phyloP scores from a whole-genome alignment of 2,888 invertebrate genomes.

The Apodemia zela region DNA sequence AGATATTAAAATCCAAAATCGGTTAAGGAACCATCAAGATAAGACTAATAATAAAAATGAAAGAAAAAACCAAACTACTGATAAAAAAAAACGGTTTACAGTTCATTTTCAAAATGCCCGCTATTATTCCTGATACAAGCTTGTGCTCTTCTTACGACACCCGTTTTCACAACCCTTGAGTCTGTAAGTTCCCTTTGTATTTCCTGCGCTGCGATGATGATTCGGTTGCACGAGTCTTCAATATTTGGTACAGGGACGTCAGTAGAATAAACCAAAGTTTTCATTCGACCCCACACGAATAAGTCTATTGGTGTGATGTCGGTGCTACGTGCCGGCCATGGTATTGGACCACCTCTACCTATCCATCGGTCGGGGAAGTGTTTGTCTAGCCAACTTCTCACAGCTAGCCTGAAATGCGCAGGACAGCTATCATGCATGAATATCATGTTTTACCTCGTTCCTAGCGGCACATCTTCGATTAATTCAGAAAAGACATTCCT shows the following conservation, averaged over 20 bases:
- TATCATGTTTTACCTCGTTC: constrained; percentile 20
- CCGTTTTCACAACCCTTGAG: no score
- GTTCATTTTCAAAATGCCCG: no score
- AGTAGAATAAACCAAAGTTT: constrained; percentile 5
- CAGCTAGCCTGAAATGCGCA: constrained; percentile 6
- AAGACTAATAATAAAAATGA: no score
- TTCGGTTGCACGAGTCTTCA: constrained; percentile 27
- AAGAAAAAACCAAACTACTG: no score
- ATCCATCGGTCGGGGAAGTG: constrained; percentile 14
- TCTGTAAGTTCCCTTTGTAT: no score
- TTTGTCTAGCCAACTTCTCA: constrained; percentile 15
- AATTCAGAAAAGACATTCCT: constrained; percentile 9
- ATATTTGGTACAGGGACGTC: constrained; percentile 17
- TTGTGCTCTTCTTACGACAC: no score
- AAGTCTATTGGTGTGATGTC: constrained; percentile 19
- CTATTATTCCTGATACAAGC: no score
- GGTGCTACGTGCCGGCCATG: constrained; percentile 14
- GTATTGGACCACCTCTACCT: background rate
- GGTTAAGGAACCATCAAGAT: no score
- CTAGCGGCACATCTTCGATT: constrained; percentile 19
- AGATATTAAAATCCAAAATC: no score
- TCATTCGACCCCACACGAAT: constrained; percentile 19
- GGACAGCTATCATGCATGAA: constrained; percentile 21
- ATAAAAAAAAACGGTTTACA: no score
- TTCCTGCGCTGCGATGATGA: constrained; percentile 28